Base-by-base conservation (phyloP, 2,888 invertebrate species). In the Polyploca ridens region DNA sequence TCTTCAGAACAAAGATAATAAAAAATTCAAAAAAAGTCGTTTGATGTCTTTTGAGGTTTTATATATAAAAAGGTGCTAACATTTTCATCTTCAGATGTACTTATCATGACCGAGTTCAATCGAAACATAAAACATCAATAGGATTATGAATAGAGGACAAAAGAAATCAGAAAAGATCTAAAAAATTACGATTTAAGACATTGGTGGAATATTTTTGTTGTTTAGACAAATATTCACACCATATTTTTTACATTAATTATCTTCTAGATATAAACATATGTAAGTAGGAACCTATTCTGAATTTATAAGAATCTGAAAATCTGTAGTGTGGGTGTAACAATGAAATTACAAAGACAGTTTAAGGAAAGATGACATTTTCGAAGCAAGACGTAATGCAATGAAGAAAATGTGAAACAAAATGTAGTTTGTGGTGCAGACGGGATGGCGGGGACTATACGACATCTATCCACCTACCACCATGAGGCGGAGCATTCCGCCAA, bases 361-460 rank as follows among this genome's bases (percentile, higher is more conserved):
- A 60, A 67, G 62, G 64, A 65, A 69, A 69, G 41, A 64, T 63
- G 66, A 66, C 67, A 66, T 63, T 68, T 41, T 65, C 66, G 65
- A 44, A 19, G 27, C 41, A 11, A 19, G 16, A 44, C 27, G 14
- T 38, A 41, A 27, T 13, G 60, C 16, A 41, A 41, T 61, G 61
- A 41, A 44, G 61, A 54, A 60, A 60, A 60, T 44, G 41, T 61
- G 61, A 61, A 69, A 72, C 70, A 69, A 74, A 67, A 83, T 81
- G 82, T 75, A 76, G 74, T 62, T 54, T 54, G 64, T 63, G 64
- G 73, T 59, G 77, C 69, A 70, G 73, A 75, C 82, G 84, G 83
- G 75, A 93, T 94, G 93, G 91, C 93, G 83, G 92, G 93, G 67
- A 84, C 90, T 59, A 90, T 90, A 66, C 85, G 93, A 76, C 93